Evolutionary conservation across 2,888 invertebrate genomes (phyloP), one percentile per base, ranked within the genome.

Genomic region (Poecilus cupreus): DNA sequence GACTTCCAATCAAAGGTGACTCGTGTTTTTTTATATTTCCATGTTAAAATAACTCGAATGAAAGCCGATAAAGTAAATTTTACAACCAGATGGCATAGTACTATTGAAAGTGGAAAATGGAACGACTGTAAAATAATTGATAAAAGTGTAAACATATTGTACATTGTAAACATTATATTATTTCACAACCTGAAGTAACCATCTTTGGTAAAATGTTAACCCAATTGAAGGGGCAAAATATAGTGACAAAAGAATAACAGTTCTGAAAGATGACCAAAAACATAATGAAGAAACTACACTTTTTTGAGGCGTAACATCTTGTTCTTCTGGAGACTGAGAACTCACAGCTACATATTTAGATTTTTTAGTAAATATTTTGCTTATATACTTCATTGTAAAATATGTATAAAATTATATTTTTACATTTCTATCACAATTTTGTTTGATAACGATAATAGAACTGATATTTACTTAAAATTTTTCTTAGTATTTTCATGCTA

Each of bases 121-220:
- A 97, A 95, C 85, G 93, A 93, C 97, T 98, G 91, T 74, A 82
- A 26, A 39, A 82, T 22, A 70, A 76, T 60, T 74, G 83, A 72
- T 80, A 68, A 77, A 70, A 64, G 20, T 76, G 72, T 78, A 75
- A 79, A 18, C 54, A 80, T 37, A 5, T 26, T 76, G 18, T 70
- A 64, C 70, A 78, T n/a, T 26, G 8, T n/a, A 68, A 79, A 18
- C 51, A 51, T n/a, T n/a, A n/a, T 49, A 39, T 22, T 10, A 74
- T 68, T 43, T 74, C 83, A 82, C 85, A 90, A 96, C 96, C 92
- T 95, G 94, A 83, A 97, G 92, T 78, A 98, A 93, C 94, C 96
- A 95, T 92, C 97, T 94, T 89, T 99, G 98, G 89, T 98, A 99
- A 89, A 99, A 99, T 8, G 98, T 99, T 76, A 99, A 92, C 60